Evolutionary conservation across 1,140 invertebrate species (phyloP), one percentile per base, ranked within the genome.

Genomic region (Sminthurinus signatus): DNA sequence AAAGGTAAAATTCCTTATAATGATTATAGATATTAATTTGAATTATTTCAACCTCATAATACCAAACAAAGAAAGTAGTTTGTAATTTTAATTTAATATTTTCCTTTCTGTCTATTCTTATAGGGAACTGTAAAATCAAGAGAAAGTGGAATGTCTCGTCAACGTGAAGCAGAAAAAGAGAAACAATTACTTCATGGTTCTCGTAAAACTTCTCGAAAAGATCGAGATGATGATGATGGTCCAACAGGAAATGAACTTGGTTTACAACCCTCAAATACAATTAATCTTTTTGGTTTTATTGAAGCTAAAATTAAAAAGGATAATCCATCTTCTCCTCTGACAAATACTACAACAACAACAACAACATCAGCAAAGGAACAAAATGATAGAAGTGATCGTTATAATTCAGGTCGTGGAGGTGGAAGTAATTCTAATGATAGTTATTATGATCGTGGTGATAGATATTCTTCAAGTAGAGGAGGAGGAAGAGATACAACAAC

Each of bases 241-340:
- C 62, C 62, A 42, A 46, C 55, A 8, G 54, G 54, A 19, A 56
- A 59, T 46, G 56, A 25, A 12, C 25, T 31, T n/a, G 29, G 36
- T 4, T 62, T 65, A 57, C 64, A 58, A 1, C 67, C 67, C 0
- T 57, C 67, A 21, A 62, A 48, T 44, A 62, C 31, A 25, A 69
- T 65, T 3, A 64, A 55, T 21, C 59, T 69, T 17, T 69, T 69
- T 62, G 67, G 62, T 8, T 69, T 69, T 44, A 69, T 69, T 21
- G 62, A 61, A 31, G 42, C 42, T 4, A 48, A 62, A 19, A 65
- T 69, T 19, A 69, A 69, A 46, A 36, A 59, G 0, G 43, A 56
- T 19, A 28, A 52, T 15, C 8, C n/a, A n/a, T n/a, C n/a, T n/a
- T n/a, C n/a, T n/a, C n/a, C n/a, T n/a, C 39, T 25, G 32, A 8